A percentile compares a stretch with the other conserved stretches of the same genome.
phyloP scores from a whole-genome alignment of 1,140 invertebrate genomes.

The Pogonomyrmex californicus region DNA sequence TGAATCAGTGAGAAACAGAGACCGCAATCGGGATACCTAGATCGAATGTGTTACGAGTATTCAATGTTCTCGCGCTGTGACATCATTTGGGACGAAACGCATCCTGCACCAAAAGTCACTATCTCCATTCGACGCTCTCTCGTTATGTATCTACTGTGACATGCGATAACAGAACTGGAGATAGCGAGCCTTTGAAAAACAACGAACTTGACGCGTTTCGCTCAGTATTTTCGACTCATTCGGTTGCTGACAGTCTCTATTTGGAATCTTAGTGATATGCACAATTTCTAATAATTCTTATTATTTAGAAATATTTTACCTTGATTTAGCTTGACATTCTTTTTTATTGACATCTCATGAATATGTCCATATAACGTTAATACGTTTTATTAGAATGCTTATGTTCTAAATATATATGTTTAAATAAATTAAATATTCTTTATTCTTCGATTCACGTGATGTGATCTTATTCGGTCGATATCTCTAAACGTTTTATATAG shows the following conservation, averaged over 20 bases:
- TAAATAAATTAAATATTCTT: not conserved
- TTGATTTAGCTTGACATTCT: not conserved
- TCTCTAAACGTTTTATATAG: not conserved
- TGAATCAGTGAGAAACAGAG: not conserved
- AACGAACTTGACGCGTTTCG: not conserved
- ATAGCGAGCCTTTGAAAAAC: conserved; percentile 9
- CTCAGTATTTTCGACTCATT: not conserved
- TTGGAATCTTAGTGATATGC: not conserved
- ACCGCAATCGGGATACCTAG: not conserved
- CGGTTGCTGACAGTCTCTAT: conserved; percentile 4
- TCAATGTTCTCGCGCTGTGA: conserved; percentile 1
- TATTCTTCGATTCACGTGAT: not conserved
- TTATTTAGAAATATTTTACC: not conserved
- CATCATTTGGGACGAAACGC: not conserved
- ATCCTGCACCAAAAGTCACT: conserved; percentile 9
- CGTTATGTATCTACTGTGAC: conserved; percentile 5
- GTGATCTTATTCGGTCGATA: not conserved
- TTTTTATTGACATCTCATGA: not conserved
- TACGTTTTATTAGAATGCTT: not conserved
- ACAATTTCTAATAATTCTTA: not conserved
- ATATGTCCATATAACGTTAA: not conserved
- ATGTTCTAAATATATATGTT: not conserved
- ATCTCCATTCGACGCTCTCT: not conserved
- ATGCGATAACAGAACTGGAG: not conserved
- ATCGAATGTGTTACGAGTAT: not conserved